Evolutionary conservation across 1,140 invertebrate genomes (phyloP), one percentile per base, ranked within the genome.

Genomic region (Calephelis virginiensis): DNA sequence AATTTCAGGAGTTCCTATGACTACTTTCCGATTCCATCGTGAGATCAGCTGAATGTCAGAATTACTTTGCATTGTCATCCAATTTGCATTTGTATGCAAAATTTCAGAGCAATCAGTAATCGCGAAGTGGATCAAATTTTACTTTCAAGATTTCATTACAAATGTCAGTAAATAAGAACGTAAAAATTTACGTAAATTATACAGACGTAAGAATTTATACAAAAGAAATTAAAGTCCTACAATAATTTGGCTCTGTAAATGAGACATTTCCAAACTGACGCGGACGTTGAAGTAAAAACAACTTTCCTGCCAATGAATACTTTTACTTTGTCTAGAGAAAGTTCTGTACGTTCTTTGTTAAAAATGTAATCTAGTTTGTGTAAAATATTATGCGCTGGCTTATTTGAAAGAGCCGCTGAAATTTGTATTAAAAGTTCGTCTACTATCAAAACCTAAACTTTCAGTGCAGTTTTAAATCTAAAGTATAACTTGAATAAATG

Each of bases 341-440:
- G 63, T 64, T 64, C 7, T 40, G 63, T 64, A 53, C 43, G n/a
- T 64, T 43, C 49, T 17, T 64, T 64, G 50, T 64, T n/a, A 38
- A 64, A 64, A 64, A 64, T 64, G 37, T 53, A 64, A 45, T 43
- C 61, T 62, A 64, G 63, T 53, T 56, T 64, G 49, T 14, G 13
- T 43, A 62, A 62, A 43, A 62, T 45, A 56, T 56, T 56, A 9
- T 56, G 50, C 17, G 50, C 50, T 37, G 10, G 50, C 50, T 56
- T 37, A 56, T 56, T 56, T 56, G 11, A 56, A 14, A 37, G 17
- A 37, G 50, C 17, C 28, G 11, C 17, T 56, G 17, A 56, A 56
- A 56, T 53, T 53, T 53, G 50, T 53, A 53, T 53, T 53, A 53
- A 53, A 53, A 53, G 50, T 53, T 53, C 17, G 13, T 10, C 50